Conservation (phyloP, 2,888 invertebrate species). For the Orthosia cruda region DNA sequence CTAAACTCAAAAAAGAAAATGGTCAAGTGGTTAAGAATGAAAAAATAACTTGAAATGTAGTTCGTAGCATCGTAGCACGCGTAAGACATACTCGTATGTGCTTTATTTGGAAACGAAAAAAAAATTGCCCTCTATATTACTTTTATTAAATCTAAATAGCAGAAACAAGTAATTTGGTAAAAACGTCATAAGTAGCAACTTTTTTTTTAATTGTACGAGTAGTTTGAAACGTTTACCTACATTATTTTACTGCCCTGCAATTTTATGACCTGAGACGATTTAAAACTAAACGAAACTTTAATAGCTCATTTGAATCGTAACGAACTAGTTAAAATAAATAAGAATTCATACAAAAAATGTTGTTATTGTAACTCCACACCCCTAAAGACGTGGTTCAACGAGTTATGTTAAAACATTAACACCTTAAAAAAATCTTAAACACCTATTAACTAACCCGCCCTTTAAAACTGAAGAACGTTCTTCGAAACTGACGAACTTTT, state of each 20-base stretch:
- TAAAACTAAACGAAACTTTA: slow-evolving; percentile 38
- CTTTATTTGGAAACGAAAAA: too few relatives aligned
- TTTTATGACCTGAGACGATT: slow-evolving; percentile 37
- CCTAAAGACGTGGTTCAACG: slow-evolving; percentile 66
- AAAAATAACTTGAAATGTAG: background rate
- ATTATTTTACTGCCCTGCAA: slow-evolving; percentile 14
- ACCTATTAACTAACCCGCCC: slow-evolving; percentile 76
- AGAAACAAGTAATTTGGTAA: too few relatives aligned
- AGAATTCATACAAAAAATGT: slow-evolving; percentile 32
- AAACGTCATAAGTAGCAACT: too few relatives aligned
- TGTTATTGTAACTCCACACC: slow-evolving; percentile 54
- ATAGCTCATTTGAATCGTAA: slow-evolving; percentile 42
- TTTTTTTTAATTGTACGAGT: too few relatives aligned
- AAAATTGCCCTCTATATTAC: too few relatives aligned
- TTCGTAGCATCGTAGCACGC: background rate
- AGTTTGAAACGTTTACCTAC: background rate
- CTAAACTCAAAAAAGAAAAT: background rate
- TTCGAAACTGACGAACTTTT: background rate
- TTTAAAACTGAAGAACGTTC: slow-evolving; percentile 25
- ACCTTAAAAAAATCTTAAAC: slow-evolving; percentile 78
- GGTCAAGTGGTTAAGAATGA: background rate
- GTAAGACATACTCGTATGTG: background rate
- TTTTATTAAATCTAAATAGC: too few relatives aligned
- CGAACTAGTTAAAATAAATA: slow-evolving; percentile 61
- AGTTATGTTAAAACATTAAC: slow-evolving; percentile 63